Base-by-base conservation (phyloP, 2,113 vertebrate species). In the Podilymbus podiceps region DNA sequence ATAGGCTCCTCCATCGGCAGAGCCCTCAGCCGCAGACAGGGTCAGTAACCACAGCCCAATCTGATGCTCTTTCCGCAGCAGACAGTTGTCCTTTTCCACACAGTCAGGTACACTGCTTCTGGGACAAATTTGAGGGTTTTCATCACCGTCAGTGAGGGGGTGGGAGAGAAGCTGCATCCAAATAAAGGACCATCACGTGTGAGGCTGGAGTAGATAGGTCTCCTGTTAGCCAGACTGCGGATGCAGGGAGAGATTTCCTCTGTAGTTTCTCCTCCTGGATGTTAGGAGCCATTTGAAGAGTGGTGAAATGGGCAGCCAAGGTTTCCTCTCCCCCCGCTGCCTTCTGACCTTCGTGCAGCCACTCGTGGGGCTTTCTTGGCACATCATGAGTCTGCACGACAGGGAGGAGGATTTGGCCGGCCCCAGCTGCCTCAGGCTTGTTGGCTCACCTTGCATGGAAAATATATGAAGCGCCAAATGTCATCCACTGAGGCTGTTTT, bases 31-130 rank as follows among this genome's bases (percentile, higher is more conserved):
- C 22, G 13, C 96, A 96, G 92, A 89, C 86, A 66, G 60, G 73
- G 73, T 60, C 80, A 38, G 80, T 91, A 94, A 95, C 91, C 91
- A 47, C 95, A 95, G 25, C 73, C 73, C 73, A 38, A 42, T 78
- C 64, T 74, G 35, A 44, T 62, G 33, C 83, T 75, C 66, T 84
- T 92, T 75, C 80, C 2, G 0, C 40, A 72, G 64, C 86, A 96
- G 96, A 92, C 75, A 13, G 53, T 82, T 95, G 83, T 85, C 69
- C 92, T 93, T 89, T 96, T 78, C 83, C 90, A 64, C 64, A 42
- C 27, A 5, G 53, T 31, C 93, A 96, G 95, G 95, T 95, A 23
- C 3, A 0, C 23, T 16, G 1, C 44, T 89, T 68, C 55, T 73
- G 84, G 69, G 81, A 91, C 81, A 73, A 82, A 89, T 64, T 28